Evolutionary conservation across 2,888 invertebrate species (phyloP), one percentile per base, ranked within the genome.

Genomic region (Drosophila flavopinicola): DNA sequence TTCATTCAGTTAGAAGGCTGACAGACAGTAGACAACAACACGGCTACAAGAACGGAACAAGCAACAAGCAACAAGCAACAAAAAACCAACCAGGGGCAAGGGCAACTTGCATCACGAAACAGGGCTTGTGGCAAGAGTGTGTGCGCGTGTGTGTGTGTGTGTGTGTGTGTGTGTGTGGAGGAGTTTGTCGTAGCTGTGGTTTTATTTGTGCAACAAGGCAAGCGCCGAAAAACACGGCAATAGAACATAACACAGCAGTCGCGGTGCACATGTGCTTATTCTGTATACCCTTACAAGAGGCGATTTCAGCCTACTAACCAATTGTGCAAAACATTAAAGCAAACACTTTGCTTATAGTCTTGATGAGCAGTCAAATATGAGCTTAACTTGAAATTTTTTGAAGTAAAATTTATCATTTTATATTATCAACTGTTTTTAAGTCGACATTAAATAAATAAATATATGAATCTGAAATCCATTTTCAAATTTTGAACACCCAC

Each of bases 1-100:
- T 70, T 76, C 80, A 82, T 76, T 85, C 86, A 85, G 87, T 86
- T 86, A 76, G 86, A 86, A 63, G 57, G 56, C 67, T 33, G 64
- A 11, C 68, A 59, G 53, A 30, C 54, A 58, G 38, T 47, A 59
- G 53, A 59, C 58, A 56, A 30, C 47, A 57, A 6, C 35, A 35
- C 6, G 15, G 3, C 41, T 41, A 20, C 29, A 56, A 23, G 52
- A 52, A 32, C 45, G 53, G 33, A 54, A 48, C 49, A 59, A 51
- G 51, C 41, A 49, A 38, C 25, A 25, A 44, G 9, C 51, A 20
- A 29, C n/a, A 24, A 20, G n/a, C 7, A 17, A 27, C 29, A 11
- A 3, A 41, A 4, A 2, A 10, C 1, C 13, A 23, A 23, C 23
- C 11, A 30, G 37, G 39, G 29, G 27, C 45, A 56, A 27, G 54